phyloP scores from a whole-genome alignment of 2,888 invertebrate species.

The Prosapia bicincta region DNA sequence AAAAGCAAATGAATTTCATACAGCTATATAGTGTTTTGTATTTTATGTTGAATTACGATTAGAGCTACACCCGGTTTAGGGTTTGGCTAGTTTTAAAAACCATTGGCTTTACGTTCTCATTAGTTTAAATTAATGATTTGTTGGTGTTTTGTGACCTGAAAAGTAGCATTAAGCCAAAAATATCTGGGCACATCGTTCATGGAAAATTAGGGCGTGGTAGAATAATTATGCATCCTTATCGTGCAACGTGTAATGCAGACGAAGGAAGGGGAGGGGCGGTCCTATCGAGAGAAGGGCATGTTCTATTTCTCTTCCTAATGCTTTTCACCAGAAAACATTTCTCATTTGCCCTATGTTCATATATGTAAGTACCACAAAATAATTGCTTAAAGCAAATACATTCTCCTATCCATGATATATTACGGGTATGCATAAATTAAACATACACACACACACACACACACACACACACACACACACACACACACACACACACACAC shows the following conservation, averaged over 20 bases:
- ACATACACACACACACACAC: too few species aligned
- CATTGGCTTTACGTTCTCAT: too few species aligned
- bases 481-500: too few species aligned
- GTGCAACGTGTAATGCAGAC: neutral
- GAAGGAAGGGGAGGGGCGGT: neutral
- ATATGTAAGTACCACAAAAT: neutral
- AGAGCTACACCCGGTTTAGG: too few species aligned
- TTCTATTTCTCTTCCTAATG: neutral
- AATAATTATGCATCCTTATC: neutral
- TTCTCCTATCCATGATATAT: neutral
- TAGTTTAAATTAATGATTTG: neutral
- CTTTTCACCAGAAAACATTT: too few species aligned
- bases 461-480: too few species aligned
- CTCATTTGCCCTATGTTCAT: neutral
- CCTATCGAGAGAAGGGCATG: neutral
- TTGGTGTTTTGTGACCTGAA: neutral
- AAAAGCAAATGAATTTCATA: too few species aligned
- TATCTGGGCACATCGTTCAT: neutral
- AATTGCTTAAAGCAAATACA: too few species aligned
- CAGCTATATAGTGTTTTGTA: too few species aligned
- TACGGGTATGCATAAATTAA: too few species aligned
- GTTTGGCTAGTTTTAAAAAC: too few species aligned
- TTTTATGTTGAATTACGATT: too few species aligned
- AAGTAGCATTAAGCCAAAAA: neutral
- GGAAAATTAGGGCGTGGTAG: neutral